Conservation (phyloP, 2,113 vertebrate genomes). For the Platycercus adscitus region DNA sequence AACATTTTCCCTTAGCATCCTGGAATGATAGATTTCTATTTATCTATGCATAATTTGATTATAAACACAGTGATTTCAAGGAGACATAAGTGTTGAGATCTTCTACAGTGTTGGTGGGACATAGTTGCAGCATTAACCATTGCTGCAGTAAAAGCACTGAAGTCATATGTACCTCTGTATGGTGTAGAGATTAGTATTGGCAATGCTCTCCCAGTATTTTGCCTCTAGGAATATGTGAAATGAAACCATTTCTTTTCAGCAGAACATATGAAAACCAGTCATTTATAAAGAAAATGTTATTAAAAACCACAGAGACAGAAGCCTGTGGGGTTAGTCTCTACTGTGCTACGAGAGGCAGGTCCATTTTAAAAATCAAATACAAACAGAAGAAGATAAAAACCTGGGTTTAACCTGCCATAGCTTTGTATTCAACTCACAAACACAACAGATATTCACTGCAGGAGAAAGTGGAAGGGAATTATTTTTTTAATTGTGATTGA, state of each 20-base stretch:
- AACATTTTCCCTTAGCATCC: background rate
- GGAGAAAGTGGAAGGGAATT: background rate
- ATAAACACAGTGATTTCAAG: background rate
- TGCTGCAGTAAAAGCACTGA: background rate
- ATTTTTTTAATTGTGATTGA: background rate
- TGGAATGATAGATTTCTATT: background rate
- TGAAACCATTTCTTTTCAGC: background rate
- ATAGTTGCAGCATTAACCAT: background rate
- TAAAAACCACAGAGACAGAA: background rate
- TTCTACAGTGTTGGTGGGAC: too few species aligned
- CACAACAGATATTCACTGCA: background rate
- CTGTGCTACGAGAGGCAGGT: background rate
- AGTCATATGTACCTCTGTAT: rapidly evolving
- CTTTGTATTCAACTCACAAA: background rate
- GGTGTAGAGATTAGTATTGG: background rate
- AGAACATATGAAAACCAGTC: rapidly evolving
- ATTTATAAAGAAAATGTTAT: background rate
- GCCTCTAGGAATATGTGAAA: background rate
- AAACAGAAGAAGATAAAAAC: background rate
- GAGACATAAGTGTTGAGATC: background rate
- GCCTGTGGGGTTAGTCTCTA: background rate
- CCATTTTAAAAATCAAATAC: background rate
- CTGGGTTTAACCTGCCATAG: background rate
- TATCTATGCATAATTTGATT: background rate
- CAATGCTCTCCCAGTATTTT: background rate